A percentile compares a stretch with the other conserved stretches of the same genome.
Evolutionary conservation across 2,113 vertebrate species (phyloP).

Genomic region (Aegotheles bennettii): DNA sequence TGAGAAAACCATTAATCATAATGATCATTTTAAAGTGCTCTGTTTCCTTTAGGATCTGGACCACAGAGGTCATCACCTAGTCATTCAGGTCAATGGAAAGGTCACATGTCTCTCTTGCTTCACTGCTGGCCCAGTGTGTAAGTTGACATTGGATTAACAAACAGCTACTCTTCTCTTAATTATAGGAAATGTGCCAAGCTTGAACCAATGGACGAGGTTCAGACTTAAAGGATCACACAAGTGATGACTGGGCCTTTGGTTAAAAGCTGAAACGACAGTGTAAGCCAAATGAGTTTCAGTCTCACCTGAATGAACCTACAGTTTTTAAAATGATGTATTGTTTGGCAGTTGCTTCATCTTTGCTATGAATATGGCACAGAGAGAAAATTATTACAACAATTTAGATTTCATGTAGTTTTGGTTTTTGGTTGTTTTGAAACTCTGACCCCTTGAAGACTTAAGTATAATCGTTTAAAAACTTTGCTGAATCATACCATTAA

Average conservation of each 20-base stretch:
- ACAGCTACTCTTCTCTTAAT: constrained; percentile 37
- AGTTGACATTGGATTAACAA: constrained; percentile 49
- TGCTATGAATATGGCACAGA: background rate
- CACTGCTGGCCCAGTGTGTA: constrained; percentile 28
- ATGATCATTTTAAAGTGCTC: constrained; percentile 38
- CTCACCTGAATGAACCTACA: background rate
- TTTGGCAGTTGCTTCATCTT: background rate
- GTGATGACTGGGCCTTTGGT: background rate
- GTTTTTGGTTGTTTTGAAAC: background rate
- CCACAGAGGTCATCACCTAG: constrained; percentile 40
- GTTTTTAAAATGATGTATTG: background rate
- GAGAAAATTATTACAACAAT: background rate
- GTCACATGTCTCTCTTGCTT: constrained; percentile 45
- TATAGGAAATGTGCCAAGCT: background rate
- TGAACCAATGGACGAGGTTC: background rate
- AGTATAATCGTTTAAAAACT: background rate
- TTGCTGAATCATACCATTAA: background rate
- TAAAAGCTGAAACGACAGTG: background rate
- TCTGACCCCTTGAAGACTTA: background rate
- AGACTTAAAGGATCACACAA: background rate
- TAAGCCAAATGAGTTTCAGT: background rate
- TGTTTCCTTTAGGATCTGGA: constrained; percentile 13
- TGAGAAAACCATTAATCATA: constrained; percentile 58
- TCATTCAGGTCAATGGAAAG: constrained; percentile 53
- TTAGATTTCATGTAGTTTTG: background rate